Base-by-base conservation (phyloP, 2,113 vertebrate genomes). In the Sturnus vulgaris region DNA sequence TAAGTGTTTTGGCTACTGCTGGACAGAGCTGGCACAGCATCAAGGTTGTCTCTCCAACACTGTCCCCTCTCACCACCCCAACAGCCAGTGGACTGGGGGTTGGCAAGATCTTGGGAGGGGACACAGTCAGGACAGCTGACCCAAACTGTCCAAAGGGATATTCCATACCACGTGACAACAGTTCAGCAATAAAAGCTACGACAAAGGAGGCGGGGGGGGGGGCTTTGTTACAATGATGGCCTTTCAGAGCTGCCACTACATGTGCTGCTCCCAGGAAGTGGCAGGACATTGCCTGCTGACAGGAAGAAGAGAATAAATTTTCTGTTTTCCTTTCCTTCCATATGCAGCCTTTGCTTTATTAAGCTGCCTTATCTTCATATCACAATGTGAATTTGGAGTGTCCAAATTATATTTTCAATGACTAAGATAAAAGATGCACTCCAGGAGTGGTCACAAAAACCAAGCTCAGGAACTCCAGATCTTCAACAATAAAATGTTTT, bases 171-270 rank as follows among this genome's bases (percentile, higher is more conserved):
- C 22, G 22, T 8, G 20, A 19, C 10, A 40, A n/a, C 40, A 65
- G 63, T 15, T 70, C 46, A 66, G 46, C 21, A 85, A 56, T 9
- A 61, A 85, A 76, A 47, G 14, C 46, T 37, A 37, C 4, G 3
- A 40, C 5, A 76, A 61, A 40, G 33, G 28, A 63, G 12, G 9
- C n/a, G n/a, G n/a, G 42, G 5, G 5, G 1, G 6, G 3, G 2
- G 8, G 8, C 15, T 37, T 42, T 6, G 1, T 44, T 75, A 80
- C 20, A 30, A 49, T 4, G 5, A 57, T 7, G 24, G n/a, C 40
- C 50, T 75, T 79, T 21, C 21, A 55, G 61, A 90, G 24, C 14
- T 0, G 9, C 12, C 5, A 1, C 28, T 73, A 40, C 0, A 0
- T 3, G 5, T 37, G 12, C 53, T 73, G 11, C 39, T 78, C 46